phyloP scores from a whole-genome alignment of 1,140 invertebrate species.

The Hestina assimilis region DNA sequence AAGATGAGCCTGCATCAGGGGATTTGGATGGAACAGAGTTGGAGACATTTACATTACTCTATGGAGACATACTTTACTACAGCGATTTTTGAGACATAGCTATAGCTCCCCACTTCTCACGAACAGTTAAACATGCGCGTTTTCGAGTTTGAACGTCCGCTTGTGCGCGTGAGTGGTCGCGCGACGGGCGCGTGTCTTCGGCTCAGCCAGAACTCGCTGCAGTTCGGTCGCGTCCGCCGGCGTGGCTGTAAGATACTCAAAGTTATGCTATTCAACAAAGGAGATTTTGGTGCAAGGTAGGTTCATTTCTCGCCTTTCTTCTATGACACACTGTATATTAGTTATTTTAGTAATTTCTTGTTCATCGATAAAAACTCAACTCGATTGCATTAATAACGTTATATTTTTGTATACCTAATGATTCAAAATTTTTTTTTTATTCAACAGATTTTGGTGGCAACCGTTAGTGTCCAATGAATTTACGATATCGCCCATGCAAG shows the following conservation, averaged over 20 bases:
- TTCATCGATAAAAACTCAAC: too few species aligned
- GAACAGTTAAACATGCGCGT: constrained; percentile 64
- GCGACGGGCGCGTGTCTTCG: constrained; percentile 63
- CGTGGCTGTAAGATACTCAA: constrained; percentile 63
- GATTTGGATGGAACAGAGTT: too few species aligned
- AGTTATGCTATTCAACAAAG: constrained; percentile 65
- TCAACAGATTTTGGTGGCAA: constrained; percentile 65
- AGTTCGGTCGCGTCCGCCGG: constrained; percentile 64
- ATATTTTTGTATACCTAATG: too few species aligned
- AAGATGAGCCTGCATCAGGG: too few species aligned
- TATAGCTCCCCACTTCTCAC: too few species aligned
- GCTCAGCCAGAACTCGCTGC: constrained; percentile 61
- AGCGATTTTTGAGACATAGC: too few species aligned
- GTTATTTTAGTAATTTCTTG: too few species aligned
- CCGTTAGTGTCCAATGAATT: constrained; percentile 61
- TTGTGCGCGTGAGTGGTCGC: constrained; percentile 57
- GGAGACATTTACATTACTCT: too few species aligned
- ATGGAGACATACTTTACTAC: too few species aligned
- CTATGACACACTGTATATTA: neutral
- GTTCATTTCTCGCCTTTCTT: neutral
- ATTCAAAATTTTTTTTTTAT: constrained; percentile 5
- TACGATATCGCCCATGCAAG: constrained; percentile 57
- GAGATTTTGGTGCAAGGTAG: constrained; percentile 59
- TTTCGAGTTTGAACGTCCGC: constrained; percentile 50
- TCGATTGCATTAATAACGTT: too few species aligned